phyloP scores from a whole-genome alignment of 2,797 vertebrate genomes.

The Fringilla coelebs region DNA sequence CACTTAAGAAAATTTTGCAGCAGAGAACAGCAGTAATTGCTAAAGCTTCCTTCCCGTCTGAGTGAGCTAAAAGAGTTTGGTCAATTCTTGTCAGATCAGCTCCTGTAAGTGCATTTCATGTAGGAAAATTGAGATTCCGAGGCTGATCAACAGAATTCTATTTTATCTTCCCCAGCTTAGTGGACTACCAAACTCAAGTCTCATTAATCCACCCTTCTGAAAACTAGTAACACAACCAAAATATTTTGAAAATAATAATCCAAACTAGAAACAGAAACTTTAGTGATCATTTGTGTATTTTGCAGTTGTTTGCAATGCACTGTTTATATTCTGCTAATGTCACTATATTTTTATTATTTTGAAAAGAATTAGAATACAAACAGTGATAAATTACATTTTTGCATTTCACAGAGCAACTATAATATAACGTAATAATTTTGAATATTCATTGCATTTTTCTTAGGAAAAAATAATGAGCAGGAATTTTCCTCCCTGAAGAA shows the following conservation, averaged over 20 bases:
- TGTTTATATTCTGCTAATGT: not conserved
- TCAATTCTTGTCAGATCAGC: not conserved
- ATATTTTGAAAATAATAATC: not conserved
- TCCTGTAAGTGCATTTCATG: not conserved
- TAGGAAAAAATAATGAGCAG: not conserved
- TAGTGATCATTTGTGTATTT: not conserved
- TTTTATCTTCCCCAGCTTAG: not conserved
- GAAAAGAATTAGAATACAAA: not conserved
- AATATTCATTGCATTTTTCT: not conserved
- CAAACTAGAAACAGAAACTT: not conserved
- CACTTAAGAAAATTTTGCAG: not conserved
- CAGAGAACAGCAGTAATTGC: not conserved
- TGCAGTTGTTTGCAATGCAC: not conserved
- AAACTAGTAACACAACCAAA: not conserved
- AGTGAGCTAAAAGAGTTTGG: not conserved
- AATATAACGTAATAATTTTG: not conserved
- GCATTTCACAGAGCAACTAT: not conserved
- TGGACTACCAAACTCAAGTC: not conserved
- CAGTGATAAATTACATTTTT: not conserved
- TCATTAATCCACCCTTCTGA: not conserved
- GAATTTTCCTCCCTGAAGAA: not conserved
- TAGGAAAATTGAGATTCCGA: not conserved
- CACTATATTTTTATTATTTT: not conserved
- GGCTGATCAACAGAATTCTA: not conserved
- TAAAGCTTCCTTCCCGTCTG: not conserved